Evolutionary conservation across 2,797 vertebrate genomes (phyloP), one percentile per base, ranked within the genome.

Genomic region (Gymnothorax javanicus): DNA sequence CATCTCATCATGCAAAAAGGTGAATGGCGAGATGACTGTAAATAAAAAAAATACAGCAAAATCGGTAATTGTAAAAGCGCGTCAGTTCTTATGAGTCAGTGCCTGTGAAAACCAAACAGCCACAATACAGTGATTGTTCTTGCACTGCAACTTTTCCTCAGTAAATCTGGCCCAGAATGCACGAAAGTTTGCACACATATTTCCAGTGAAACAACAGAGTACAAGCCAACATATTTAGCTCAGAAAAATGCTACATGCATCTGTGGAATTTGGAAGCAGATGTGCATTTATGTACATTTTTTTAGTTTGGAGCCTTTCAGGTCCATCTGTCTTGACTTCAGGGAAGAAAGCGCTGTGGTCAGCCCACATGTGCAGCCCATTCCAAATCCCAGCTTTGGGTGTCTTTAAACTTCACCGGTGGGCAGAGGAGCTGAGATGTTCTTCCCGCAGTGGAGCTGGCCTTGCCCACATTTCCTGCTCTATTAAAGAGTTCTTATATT

Each of bases 181-280:
- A 11, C 56, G 33, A 4, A 77, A 77, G 73, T 52, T 77, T 77
- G 52, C 73, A 23, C 54, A 33, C 25, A 11, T 62, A 60, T 15
- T 83, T 83, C n/a, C 82, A 59, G 56, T 1, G 82, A 83, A 43
- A 43, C 33, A 43, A 2, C 33, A 43, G 23, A 7, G 23, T 58
- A n/a, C 52, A 13, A 7, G 81, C 57, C 57, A 84, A 84, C n/a
- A 23, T 27, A 62, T 84, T 62, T 59, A 25, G 62, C 23, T 50
- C n/a, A 12, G 33, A 84, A 50, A 84, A 64, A 84, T 67, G 25
- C 83, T 33, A 60, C 82, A 58, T 57, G 82, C 27, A 15, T 27
- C 8, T 58, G 82, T 83, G 82, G 59, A 59, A 33, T 73, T 56
- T 85, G 71, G 27, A 88, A 83, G 71, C 88, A 89, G 88, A 87